Conservation (phyloP, 1,140 invertebrate species). For the Drosophila micromelanica region DNA sequence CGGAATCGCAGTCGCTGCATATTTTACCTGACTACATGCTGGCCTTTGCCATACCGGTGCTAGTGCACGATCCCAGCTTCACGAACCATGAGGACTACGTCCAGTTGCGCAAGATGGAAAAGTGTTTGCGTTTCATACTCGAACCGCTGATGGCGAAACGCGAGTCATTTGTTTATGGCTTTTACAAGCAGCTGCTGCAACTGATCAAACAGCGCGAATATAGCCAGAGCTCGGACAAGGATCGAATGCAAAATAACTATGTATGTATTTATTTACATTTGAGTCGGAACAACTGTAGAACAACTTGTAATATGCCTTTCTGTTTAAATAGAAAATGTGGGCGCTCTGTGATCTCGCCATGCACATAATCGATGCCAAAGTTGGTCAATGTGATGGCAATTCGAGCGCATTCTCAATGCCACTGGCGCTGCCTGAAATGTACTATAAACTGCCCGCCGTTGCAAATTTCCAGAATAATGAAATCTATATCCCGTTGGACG, state of each 20-base stretch:
- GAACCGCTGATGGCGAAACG: slow-evolving; percentile 97
- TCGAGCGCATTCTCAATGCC: slow-evolving; percentile 71
- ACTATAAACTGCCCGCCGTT: slow-evolving; percentile 69
- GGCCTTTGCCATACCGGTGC: slow-evolving; percentile 96
- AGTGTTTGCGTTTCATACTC: slow-evolving; percentile 96
- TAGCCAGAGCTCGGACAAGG: slow-evolving; percentile 86
- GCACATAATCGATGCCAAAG: slow-evolving; percentile 90
- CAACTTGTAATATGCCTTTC: neutral
- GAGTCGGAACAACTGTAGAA: neutral
- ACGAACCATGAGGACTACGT: slow-evolving; percentile 90
- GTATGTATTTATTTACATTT: slow-evolving; percentile 84
- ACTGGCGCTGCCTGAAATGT: slow-evolving; percentile 78
- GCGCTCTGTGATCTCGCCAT: slow-evolving; percentile 97
- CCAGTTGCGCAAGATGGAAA: slow-evolving; percentile 91
- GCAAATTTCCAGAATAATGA: slow-evolving; percentile 74
- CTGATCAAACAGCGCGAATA: slow-evolving; percentile 97
- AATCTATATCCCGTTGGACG: slow-evolving; percentile 78
- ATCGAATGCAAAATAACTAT: slow-evolving; percentile 58
- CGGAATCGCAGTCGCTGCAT: slow-evolving; percentile 91
- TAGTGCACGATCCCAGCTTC: slow-evolving; percentile 95
- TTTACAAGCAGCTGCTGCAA: slow-evolving; percentile 97
- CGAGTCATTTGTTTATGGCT: slow-evolving; percentile 97
- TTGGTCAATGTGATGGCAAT: slow-evolving; percentile 67
- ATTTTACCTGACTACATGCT: slow-evolving; percentile 98
- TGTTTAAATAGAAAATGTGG: slow-evolving; percentile 94